A percentile compares a stretch with the other conserved stretches of the same genome.
These are phyloP conservation scores for Bombus terrestris DNA, from an alignment of 1,140 invertebrate species.

Conservation along the genomic window DNA sequence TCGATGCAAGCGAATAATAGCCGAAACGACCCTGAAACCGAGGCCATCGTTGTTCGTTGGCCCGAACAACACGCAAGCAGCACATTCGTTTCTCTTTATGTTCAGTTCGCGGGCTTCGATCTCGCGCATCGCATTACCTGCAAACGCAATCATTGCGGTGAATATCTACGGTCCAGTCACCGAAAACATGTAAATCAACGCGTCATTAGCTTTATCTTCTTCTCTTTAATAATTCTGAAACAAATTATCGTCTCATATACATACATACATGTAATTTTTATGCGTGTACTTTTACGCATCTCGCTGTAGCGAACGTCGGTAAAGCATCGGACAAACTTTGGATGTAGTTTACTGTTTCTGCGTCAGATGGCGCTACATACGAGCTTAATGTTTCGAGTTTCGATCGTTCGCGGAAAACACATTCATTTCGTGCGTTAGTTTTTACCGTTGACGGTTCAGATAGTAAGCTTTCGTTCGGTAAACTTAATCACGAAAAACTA, in stretches of 20 bases:
- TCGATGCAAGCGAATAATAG: conserved; percentile 70
- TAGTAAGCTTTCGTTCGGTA: too few relatives aligned
- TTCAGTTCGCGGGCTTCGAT: conserved; percentile 30
- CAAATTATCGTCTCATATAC: too few relatives aligned
- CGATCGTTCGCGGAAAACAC: background rate
- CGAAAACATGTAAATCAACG: background rate
- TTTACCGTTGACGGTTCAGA: too few relatives aligned
- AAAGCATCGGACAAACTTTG: background rate
- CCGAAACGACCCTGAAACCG: conserved; percentile 72
- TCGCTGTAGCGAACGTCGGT: background rate
- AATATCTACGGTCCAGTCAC: background rate
- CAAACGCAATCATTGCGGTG: background rate
- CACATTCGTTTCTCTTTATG: conserved; percentile 35
- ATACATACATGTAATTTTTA: too few relatives aligned
- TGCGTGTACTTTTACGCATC: background rate
- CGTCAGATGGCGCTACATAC: conserved; percentile 1
- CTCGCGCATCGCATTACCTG: background rate
- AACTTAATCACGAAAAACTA: background rate
- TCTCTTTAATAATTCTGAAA: too few relatives aligned
- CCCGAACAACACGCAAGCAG: conserved; percentile 29
- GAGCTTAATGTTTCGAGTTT: background rate
- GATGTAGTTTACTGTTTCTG: conserved; percentile 5
- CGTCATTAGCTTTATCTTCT: too few relatives aligned
- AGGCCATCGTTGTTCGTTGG: conserved; percentile 66
- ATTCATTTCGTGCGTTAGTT: background rate